Evolutionary conservation across 2,888 invertebrate genomes (phyloP).

Genomic region (Campoplex nolae): DNA sequence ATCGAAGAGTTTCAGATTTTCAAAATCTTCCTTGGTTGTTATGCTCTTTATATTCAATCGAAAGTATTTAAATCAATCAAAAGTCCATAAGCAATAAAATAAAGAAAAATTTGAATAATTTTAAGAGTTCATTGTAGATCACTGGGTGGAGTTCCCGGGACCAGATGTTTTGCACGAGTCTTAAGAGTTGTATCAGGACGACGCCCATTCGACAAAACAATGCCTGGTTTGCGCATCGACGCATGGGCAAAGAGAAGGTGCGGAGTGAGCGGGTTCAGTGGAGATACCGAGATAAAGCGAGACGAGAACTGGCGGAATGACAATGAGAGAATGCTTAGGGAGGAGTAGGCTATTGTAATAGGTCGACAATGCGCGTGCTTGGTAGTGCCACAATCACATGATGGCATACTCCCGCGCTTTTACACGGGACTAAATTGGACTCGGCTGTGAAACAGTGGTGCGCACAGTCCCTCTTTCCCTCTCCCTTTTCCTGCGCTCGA

Average conservation of each 20-base stretch:
- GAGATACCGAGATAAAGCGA: constrained; percentile 41
- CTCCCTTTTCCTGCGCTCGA: constrained; percentile 55
- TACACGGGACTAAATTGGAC: constrained; percentile 20
- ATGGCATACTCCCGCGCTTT: constrained; percentile 57
- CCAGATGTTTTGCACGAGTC: constrained; percentile 65
- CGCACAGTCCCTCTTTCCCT: constrained; percentile 72
- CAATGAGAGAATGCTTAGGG: constrained; percentile 83
- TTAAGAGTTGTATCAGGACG: constrained; percentile 69
- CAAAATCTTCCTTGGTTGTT: no score
- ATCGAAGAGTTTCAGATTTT: background rate
- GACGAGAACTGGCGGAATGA: constrained; percentile 63
- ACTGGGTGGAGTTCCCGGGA: constrained; percentile 44
- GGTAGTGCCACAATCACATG: constrained; percentile 75
- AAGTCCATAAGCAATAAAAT: no score
- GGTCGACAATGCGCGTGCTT: constrained; percentile 83
- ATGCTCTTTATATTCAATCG: no score
- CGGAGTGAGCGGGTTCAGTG: constrained; percentile 44
- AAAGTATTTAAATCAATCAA: no score
- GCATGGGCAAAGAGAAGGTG: constrained; percentile 81
- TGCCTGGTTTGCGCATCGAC: constrained; percentile 81
- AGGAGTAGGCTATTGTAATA: constrained; percentile 80
- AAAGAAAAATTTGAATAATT: background rate
- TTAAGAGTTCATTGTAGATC: background rate
- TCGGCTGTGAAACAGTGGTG: constrained; percentile 50
- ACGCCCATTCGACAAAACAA: constrained; percentile 82